Percentiles rank a stretch among this genome's conserved stretches.
Evolutionary conservation across 2,113 vertebrate genomes (phyloP).

Genomic region (Eurystomus gularis): DNA sequence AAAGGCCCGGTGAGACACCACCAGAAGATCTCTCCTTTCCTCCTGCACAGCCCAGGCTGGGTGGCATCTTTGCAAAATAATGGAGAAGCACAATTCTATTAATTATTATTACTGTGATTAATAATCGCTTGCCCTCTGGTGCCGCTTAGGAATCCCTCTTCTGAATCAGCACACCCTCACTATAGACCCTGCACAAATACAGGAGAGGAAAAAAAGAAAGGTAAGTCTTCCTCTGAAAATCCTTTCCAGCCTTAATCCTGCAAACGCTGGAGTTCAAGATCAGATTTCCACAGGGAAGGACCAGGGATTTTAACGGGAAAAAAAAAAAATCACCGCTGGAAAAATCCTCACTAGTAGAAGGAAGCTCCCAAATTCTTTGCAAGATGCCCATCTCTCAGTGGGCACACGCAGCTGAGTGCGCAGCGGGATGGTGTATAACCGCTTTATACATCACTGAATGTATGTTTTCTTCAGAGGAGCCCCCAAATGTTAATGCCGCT

Average conservation of each 20-base stretch:
- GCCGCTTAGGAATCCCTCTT: neutral
- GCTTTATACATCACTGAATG: neutral
- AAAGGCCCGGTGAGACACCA: neutral
- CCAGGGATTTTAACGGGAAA: neutral
- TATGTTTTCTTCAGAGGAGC: constrained; percentile 2
- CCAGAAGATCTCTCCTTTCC: neutral
- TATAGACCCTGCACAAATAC: neutral
- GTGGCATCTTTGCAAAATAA: neutral
- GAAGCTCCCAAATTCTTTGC: neutral
- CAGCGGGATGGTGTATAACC: neutral
- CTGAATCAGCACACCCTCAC: neutral
- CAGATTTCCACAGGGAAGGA: neutral
- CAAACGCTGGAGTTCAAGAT: neutral
- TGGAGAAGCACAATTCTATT: neutral
- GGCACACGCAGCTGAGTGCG: neutral
- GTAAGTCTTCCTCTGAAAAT: neutral
- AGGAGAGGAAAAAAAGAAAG: neutral
- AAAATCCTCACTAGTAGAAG: neutral
- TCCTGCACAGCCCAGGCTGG: neutral
- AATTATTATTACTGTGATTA: neutral
- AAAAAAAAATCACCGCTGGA: neutral
- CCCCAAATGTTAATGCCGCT: neutral
- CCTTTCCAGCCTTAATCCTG: neutral
- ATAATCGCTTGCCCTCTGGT: neutral
- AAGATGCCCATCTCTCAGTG: neutral